Evolutionary conservation across 2,797 vertebrate species (phyloP), one percentile per base, ranked within the genome.

Genomic region (Xyrichtys novacula): DNA sequence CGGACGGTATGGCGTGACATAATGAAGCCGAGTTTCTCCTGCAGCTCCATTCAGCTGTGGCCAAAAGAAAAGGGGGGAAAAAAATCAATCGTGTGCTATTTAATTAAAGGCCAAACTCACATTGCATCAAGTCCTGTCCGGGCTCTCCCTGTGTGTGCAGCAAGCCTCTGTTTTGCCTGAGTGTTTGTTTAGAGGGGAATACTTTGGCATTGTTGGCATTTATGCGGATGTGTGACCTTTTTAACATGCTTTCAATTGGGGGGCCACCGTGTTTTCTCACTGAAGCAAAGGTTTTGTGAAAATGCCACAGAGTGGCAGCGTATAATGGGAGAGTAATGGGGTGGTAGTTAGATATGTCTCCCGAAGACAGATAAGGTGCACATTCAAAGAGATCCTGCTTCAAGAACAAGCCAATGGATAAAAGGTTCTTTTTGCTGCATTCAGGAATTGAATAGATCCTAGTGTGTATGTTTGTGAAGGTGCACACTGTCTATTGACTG

Each of bases 201-300:
- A 87, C 77, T 85, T 91, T 94, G 94, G 90, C 93, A 91, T 85
- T 85, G 92, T 84, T 95, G 94, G 91, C 94, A 94, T 95, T 95
- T 95, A 92, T 95, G 92, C 90, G 87, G 83, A 92, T 89, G 89
- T 88, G 86, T 95, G 94, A 95, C 94, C 94, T 95, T 95, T 94
- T 93, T 92, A 92, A 91, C 92, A 91, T 92, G 89, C 89, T 86
- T 89, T 88, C 92, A 93, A 92, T 92, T 87, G 85, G 83, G 85
- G 85, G 89, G 86, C 79, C 80, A 90, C 91, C 85, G 76, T 92
- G 92, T 91, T 90, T 90, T 84, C 74, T 80, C 77, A 60, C 75
- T 70, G 76, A 87, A 57, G 90, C 83, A 84, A 88, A 78, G 76
- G 80, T 86, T 92, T 82, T 70, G 85, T 84, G 84, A 74, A 91